These are phyloP conservation scores for Nysson spinosus DNA, from an alignment of 2,888 invertebrate genomes.

Conservation along the genomic window DNA sequence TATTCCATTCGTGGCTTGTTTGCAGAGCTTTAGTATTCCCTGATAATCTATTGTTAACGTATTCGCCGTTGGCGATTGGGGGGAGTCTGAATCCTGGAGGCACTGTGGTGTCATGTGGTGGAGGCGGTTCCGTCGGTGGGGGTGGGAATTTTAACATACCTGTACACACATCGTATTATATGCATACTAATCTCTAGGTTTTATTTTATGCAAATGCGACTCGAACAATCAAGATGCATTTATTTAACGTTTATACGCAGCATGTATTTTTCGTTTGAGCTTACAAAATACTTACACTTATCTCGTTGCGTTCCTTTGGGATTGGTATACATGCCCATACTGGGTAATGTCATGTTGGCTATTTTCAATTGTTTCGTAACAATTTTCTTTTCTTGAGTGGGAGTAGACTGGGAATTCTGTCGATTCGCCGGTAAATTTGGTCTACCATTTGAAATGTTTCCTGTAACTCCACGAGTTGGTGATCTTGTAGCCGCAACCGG, in stretches of 20 bases:
- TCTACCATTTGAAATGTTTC: slow-evolving; percentile 28
- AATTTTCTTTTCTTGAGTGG: slow-evolving; percentile 18
- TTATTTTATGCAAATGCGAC: neutral
- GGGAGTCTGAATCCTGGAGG: slow-evolving; percentile 67
- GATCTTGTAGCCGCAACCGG: slow-evolving; percentile 29
- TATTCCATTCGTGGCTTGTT: slow-evolving; percentile 27
- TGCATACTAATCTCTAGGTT: too few relatives aligned
- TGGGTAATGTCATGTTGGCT: slow-evolving; percentile 50
- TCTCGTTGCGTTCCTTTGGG: slow-evolving; percentile 57
- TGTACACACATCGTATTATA: slow-evolving; percentile 1
- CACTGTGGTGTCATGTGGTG: slow-evolving; percentile 69
- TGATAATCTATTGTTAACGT: slow-evolving; percentile 25
- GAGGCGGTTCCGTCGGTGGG: slow-evolving; percentile 78
- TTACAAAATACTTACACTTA: slow-evolving; percentile 11
- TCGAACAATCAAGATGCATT: too few relatives aligned
- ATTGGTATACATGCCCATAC: slow-evolving; percentile 67
- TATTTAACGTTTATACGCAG: neutral
- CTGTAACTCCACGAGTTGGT: neutral
- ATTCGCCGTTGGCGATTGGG: slow-evolving; percentile 46
- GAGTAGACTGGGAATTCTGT: slow-evolving; percentile 46
- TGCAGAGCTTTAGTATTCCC: slow-evolving; percentile 40
- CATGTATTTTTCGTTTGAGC: neutral
- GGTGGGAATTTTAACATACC: slow-evolving; percentile 75
- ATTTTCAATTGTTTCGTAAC: slow-evolving; percentile 50
- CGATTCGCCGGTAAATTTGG: slow-evolving; percentile 60